Evolutionary conservation across 2,888 invertebrate genomes (phyloP).

Genomic region (Sthenelais limicola): DNA sequence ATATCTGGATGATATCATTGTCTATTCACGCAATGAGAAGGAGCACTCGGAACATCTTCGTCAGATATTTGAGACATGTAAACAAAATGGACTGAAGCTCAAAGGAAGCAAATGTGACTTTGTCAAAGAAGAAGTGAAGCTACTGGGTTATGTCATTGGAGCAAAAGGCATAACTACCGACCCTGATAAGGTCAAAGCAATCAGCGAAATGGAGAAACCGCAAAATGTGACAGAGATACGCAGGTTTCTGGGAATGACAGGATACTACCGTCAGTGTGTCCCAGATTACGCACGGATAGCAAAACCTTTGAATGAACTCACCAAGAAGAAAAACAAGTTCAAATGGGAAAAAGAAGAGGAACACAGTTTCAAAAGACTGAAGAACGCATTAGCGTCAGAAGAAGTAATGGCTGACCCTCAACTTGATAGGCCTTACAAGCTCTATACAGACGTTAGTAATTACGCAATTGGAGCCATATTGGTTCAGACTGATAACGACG

Average conservation of each 20-base stretch:
- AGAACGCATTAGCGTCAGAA: slow-evolving; percentile 2
- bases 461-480: slow-evolving; percentile 23
- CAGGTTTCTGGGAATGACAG: slow-evolving; percentile 37
- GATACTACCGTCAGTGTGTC: slow-evolving; percentile 35
- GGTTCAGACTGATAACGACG: slow-evolving; percentile 9
- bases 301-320: slow-evolving; percentile 20
- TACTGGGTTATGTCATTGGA: slow-evolving; percentile 43
- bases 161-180: slow-evolving; percentile 44
- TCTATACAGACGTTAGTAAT: slow-evolving; percentile 25
- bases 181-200: slow-evolving; percentile 45
- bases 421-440: slow-evolving; percentile 19
- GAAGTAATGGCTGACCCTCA: slow-evolving; percentile 13
- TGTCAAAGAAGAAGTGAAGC: slow-evolving; percentile 31
- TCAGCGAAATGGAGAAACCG: slow-evolving; percentile 34
- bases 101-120: slow-evolving; percentile 48
- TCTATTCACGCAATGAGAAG: slow-evolving; percentile 15
- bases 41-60: slow-evolving; percentile 42
- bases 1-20: slow-evolving; percentile 48
- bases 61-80: slow-evolving; percentile 42
- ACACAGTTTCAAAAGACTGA: slow-evolving; percentile 10
- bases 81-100: slow-evolving; percentile 38
- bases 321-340: not conserved
- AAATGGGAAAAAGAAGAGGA: slow-evolving; percentile 11
- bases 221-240: no score
- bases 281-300: slow-evolving; percentile 37